Evolutionary conservation across 2,797 vertebrate genomes (phyloP), one percentile per base, ranked within the genome.

Genomic region (Champsocephalus esox): DNA sequence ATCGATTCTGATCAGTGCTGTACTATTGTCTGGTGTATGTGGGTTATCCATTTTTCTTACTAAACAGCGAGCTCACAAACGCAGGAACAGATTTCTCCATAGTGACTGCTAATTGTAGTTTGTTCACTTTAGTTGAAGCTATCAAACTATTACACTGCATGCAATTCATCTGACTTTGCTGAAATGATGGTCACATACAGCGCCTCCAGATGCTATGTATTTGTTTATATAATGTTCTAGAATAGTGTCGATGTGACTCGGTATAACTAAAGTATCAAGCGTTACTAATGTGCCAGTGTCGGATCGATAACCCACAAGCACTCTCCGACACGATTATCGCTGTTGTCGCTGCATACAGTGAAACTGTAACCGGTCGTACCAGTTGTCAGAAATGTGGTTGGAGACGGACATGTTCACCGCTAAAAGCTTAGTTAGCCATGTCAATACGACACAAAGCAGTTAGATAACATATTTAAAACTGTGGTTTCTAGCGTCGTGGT

Each of bases 281-380:
- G 70, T 52, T 38, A 16, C 13, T 12, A 2, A n/a, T 54, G 55
- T 73, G 50, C 12, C 61, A 55, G n/a, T 13, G 12, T 4, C 66
- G 59, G 50, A 65, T 91, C 70, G 45, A 85, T 82, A 67, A 21
- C 41, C 2, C n/a, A 16, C 24, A 28, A n/a, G 17, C 65, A 59
- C 32, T 64, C n/a, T 48, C 67, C 46, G 13, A 62, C 51, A 56
- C 34, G 12, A n/a, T 34, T 45, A 73, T 38, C 34, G 34, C 34
- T 7, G 34, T 44, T 45, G 62, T 45, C 41, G 50, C 67, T 62
- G 73, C 52, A 16, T 54, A 24, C 56, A 41, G 52, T 12, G 16
- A 51, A 50, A 54, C 28, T 57, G 66, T 14, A 65, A 75, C 82
- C 51, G 57, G 72, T 54, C 58, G 3, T 17, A 48, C 74, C 66